Conservation (phyloP, 1,140 invertebrate genomes). For the Orchesella cincta region DNA sequence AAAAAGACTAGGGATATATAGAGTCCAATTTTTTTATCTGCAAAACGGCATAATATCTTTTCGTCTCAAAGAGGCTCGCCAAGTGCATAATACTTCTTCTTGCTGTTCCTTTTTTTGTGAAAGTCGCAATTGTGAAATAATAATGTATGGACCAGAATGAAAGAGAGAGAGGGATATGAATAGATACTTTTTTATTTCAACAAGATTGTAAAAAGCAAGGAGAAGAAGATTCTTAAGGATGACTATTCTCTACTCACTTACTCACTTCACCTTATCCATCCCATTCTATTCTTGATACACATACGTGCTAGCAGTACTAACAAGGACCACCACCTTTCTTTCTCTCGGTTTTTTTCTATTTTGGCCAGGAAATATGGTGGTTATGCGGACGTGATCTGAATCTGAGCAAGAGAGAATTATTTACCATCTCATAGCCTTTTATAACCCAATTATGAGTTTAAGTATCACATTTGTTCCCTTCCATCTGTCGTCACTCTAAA, state of each 20-base stretch:
- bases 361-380: conserved; percentile 11
- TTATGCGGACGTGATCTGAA: conserved; percentile 26
- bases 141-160: not conserved
- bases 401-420: conserved; percentile 15
- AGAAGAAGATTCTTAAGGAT: too few relatives aligned
- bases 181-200: conserved; percentile 4
- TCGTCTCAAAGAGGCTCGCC: not conserved
- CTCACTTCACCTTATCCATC: not conserved
- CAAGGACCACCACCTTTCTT: too few relatives aligned
- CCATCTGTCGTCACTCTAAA: conserved; percentile 28
- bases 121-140: too few relatives aligned
- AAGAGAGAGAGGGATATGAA: not conserved
- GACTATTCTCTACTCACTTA: not conserved
- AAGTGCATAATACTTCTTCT: not conserved
- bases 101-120: not conserved
- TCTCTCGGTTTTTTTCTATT: not conserved
- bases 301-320: too few relatives aligned
- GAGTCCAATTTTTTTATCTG: not conserved
- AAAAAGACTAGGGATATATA: not conserved
- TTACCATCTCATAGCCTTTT: conserved; percentile 8
- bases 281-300: too few relatives aligned
- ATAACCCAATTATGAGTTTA: conserved; percentile 30
- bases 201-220: not conserved
- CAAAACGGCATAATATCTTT: conserved; percentile 23
- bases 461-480: conserved; percentile 27